These are phyloP conservation scores for Xylota segnis DNA, from an alignment of 2,888 invertebrate genomes.

Conservation along the genomic window DNA sequence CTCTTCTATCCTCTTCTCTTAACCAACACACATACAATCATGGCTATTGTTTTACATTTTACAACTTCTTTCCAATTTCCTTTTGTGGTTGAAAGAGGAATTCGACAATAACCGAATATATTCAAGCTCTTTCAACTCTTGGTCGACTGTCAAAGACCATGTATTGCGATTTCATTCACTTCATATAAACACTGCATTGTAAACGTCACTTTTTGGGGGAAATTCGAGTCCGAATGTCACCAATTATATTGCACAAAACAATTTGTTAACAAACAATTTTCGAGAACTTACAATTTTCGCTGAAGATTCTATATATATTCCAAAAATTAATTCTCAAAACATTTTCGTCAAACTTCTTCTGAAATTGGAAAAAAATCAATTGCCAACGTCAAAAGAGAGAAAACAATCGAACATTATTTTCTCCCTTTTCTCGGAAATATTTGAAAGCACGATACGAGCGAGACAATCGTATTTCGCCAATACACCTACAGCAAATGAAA, in stretches of 20 bases:
- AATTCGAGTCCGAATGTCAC: neutral
- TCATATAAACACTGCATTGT: slow-evolving; percentile 73
- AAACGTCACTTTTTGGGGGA: slow-evolving; percentile 64
- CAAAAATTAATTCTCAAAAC: slow-evolving; percentile 16
- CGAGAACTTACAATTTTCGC: slow-evolving; percentile 48
- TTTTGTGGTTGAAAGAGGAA: slow-evolving; percentile 43
- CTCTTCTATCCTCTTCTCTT: slow-evolving; percentile 34
- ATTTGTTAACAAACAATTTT: neutral
- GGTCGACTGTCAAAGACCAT: slow-evolving; percentile 33
- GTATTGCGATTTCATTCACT: slow-evolving; percentile 34
- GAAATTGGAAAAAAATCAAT: slow-evolving; percentile 55
- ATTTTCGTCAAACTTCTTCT: slow-evolving; percentile 14
- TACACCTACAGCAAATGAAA: neutral
- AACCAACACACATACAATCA: slow-evolving; percentile 33
- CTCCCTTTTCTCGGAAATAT: slow-evolving; percentile 49
- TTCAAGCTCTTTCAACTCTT: slow-evolving; percentile 26
- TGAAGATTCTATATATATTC: neutral
- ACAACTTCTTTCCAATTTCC: slow-evolving; percentile 25
- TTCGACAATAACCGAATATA: neutral
- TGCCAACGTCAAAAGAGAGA: slow-evolving; percentile 45
- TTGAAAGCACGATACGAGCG: slow-evolving; percentile 54
- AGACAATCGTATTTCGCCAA: slow-evolving; percentile 13
- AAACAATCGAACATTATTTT: slow-evolving; percentile 42
- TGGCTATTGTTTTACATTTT: slow-evolving; percentile 35
- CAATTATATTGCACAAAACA: neutral